phyloP scores from a whole-genome alignment of 2,797 vertebrate genomes.

The Lutjanus argentimaculatus region DNA sequence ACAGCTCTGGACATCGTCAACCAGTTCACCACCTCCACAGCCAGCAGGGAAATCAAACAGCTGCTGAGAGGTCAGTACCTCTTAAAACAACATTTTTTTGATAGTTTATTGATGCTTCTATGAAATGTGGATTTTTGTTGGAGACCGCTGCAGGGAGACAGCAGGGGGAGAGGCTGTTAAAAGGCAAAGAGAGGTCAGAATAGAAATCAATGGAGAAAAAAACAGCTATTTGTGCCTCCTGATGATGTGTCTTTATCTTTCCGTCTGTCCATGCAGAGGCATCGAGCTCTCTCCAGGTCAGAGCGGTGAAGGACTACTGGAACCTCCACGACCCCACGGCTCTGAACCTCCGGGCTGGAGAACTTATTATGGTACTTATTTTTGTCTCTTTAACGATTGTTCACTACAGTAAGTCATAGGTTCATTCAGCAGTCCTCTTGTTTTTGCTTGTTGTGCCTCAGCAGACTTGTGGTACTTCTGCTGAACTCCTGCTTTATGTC shows the following conservation, averaged over 20 bases:
- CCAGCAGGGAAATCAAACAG: slow-evolving; percentile 98
- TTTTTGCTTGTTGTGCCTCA: background rate
- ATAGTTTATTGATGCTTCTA: slow-evolving; percentile 81
- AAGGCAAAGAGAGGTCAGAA: background rate
- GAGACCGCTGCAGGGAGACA: background rate
- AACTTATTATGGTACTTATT: slow-evolving; percentile 91
- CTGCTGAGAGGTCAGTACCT: slow-evolving; percentile 90
- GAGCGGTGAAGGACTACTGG: slow-evolving; percentile 98
- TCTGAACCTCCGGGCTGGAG: slow-evolving; percentile 94
- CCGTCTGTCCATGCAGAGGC: slow-evolving; percentile 85
- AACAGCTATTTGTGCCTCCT: background rate
- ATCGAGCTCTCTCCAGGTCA: slow-evolving; percentile 94
- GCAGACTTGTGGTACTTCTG: background rate
- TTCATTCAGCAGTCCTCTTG: background rate
- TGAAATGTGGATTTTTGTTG: background rate
- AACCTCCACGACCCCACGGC: slow-evolving; percentile 96
- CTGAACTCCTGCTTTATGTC: background rate
- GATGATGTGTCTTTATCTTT: background rate
- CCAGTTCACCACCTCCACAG: slow-evolving; percentile 96
- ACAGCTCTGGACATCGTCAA: slow-evolving; percentile 97
- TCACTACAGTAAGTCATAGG: background rate
- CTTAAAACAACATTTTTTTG: background rate
- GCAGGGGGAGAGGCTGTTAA: background rate
- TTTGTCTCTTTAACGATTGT: slow-evolving; percentile 53
- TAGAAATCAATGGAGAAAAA: background rate